Evolutionary conservation across 2,797 vertebrate genomes (phyloP).

Genomic region (Spinus pinus): DNA sequence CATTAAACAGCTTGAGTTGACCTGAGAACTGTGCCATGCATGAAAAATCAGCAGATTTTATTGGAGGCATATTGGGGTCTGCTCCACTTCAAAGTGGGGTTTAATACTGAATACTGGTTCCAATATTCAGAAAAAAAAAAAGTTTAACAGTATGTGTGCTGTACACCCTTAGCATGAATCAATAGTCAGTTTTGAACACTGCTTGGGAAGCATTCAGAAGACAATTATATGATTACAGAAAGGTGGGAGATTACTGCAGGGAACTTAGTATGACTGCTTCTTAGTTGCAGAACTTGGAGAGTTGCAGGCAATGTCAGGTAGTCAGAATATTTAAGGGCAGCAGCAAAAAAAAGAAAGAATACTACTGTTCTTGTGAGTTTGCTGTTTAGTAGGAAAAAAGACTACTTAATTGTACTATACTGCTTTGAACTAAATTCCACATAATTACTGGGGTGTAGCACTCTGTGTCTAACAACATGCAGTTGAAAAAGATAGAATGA

Average conservation of each 20-base stretch:
- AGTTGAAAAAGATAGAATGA: neutral
- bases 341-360: neutral
- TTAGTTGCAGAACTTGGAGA: neutral
- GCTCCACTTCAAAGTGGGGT: neutral
- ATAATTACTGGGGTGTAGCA: neutral
- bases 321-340: neutral
- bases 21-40: neutral
- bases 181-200: slow-evolving; percentile 13
- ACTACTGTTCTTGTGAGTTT: neutral
- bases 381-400: neutral
- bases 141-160: neutral
- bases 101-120: neutral
- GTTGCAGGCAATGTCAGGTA: neutral
- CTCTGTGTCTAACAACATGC: neutral
- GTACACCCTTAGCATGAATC: neutral
- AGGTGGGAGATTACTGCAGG: neutral
- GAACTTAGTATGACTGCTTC: neutral
- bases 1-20: neutral
- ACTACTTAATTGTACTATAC: neutral
- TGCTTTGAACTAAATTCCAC: neutral
- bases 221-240: neutral
- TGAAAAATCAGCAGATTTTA: neutral
- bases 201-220: neutral
- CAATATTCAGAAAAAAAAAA: neutral
- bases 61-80: neutral